Conservation (phyloP, 1,140 invertebrate genomes). For the Oryzaephilus surinamensis region DNA sequence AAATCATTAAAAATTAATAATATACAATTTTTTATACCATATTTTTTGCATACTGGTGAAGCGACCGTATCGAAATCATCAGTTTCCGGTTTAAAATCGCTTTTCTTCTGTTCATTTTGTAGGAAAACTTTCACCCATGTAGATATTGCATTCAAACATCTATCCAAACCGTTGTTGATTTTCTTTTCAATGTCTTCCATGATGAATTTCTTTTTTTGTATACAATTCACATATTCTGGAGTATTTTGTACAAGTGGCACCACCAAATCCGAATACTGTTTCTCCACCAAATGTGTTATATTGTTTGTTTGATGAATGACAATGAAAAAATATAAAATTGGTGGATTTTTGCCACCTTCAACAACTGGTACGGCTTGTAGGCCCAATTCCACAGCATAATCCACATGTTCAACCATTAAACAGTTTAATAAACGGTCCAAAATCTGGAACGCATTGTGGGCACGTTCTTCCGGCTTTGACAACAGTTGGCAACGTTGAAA, state of each 20-base stretch:
- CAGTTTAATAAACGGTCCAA: conserved; percentile 81
- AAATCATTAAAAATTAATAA: conserved; percentile 19
- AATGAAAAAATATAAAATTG: conserved; percentile 90
- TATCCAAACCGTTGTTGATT: conserved; percentile 80
- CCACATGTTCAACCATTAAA: conserved; percentile 85
- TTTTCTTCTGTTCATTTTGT: conserved; percentile 89
- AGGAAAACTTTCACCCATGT: conserved; percentile 88
- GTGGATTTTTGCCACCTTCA: conserved; percentile 64
- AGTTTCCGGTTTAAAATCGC: conserved; percentile 90
- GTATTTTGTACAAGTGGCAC: conserved; percentile 83
- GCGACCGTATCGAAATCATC: conserved; percentile 64
- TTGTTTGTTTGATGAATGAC: conserved; percentile 90
- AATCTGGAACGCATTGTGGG: conserved; percentile 71
- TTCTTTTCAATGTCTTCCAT: conserved; percentile 86
- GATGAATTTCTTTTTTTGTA: conserved; percentile 76
- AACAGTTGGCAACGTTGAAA: conserved; percentile 82
- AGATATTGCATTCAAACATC: conserved; percentile 76
- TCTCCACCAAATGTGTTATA: conserved; percentile 91
- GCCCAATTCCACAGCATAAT: conserved; percentile 91
- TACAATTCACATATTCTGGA: conserved; percentile 75
- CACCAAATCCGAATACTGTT: conserved; percentile 84
- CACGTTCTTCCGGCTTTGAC: conserved; percentile 67
- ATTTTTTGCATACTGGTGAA: conserved; percentile 45
- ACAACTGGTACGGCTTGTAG: conserved; percentile 84
- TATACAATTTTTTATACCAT: neutral